These are phyloP conservation scores for Euwallacea similis DNA, from an alignment of 1,140 invertebrate species.

Conservation along the genomic window DNA sequence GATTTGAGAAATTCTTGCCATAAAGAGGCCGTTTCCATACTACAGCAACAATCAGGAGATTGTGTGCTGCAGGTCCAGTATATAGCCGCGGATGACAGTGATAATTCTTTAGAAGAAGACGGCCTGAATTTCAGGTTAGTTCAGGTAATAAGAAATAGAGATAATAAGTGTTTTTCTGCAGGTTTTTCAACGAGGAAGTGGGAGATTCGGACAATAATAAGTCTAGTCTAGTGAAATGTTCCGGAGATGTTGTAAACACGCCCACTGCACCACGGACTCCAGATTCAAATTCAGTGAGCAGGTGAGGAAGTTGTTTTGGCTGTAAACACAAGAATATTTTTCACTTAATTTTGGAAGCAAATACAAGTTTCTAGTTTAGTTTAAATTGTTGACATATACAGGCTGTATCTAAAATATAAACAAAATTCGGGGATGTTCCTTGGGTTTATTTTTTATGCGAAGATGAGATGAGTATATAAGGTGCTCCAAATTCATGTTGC, in stretches of 20 bases:
- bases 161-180: slow-evolving; percentile 31
- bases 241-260: slow-evolving; percentile 55
- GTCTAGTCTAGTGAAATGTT: slow-evolving; percentile 42
- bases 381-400: too few species aligned
- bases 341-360: too few species aligned
- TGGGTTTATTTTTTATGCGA: too few species aligned
- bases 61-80: slow-evolving; percentile 74
- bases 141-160: background rate
- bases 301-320: slow-evolving; percentile 44
- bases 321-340: too few species aligned
- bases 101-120: slow-evolving; percentile 57
- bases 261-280: slow-evolving; percentile 66
- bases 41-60: slow-evolving; percentile 70
- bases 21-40: slow-evolving; percentile 71
- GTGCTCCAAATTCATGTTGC: too few species aligned
- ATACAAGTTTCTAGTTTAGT: too few species aligned
- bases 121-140: slow-evolving; percentile 56
- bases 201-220: slow-evolving; percentile 43
- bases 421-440: too few species aligned
- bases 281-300: slow-evolving; percentile 54
- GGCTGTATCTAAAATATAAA: too few species aligned
- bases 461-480: too few species aligned
- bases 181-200: slow-evolving; percentile 56
- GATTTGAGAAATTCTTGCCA: slow-evolving; percentile 73
- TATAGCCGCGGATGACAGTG: slow-evolving; percentile 70